These are phyloP conservation scores for Micrastur ruficollis DNA, from an alignment of 2,797 vertebrate species.

Conservation along the genomic window DNA sequence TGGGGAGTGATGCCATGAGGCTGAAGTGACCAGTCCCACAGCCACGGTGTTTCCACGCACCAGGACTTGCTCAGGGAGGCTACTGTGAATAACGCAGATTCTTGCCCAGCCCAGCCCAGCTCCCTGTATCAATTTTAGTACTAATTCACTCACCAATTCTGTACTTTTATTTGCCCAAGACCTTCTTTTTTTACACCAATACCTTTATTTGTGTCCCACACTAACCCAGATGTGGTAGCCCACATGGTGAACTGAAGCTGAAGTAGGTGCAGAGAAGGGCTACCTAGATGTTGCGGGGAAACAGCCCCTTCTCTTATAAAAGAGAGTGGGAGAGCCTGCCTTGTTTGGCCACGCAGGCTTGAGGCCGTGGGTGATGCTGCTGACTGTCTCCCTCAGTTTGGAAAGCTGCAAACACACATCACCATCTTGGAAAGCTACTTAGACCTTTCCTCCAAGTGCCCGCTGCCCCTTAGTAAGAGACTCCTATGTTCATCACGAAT, in stretches of 20 bases:
- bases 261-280: not conserved
- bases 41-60: not conserved
- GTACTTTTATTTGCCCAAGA: not conserved
- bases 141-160: not conserved
- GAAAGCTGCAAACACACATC: not conserved
- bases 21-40: not conserved
- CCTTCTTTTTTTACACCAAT: not conserved
- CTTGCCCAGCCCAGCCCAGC: not conserved
- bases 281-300: not conserved
- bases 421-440: not conserved
- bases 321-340: not conserved
- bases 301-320: not conserved
- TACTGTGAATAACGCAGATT: not conserved
- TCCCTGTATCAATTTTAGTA: not conserved
- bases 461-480: not conserved
- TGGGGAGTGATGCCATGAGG: not conserved
- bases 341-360: not conserved
- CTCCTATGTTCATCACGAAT: rapidly evolving
- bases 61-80: not conserved
- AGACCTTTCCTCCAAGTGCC: not conserved
- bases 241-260: not conserved
- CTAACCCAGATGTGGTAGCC: not conserved
- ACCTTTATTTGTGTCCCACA: rapidly evolving
- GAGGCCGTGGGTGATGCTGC: rapidly evolving
- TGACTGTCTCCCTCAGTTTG: not conserved